Evolutionary conservation across 2,113 vertebrate species (phyloP).

Genomic region (Cisticola juncidis): DNA sequence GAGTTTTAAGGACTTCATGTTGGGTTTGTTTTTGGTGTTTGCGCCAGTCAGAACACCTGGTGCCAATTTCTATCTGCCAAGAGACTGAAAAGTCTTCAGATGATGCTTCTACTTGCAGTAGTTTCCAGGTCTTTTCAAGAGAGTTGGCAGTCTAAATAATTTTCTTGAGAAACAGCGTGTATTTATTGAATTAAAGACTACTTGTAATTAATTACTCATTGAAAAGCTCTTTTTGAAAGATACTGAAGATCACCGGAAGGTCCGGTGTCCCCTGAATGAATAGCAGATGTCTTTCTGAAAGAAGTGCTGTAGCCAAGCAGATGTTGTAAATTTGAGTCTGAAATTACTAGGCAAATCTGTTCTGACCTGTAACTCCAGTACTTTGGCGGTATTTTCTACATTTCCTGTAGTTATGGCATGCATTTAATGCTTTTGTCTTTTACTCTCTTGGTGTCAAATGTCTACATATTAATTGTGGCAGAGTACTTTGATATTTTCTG

Average conservation of each 20-base stretch:
- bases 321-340: not conserved
- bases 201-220: slow-evolving; percentile 15
- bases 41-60: not conserved
- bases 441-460: not conserved
- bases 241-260: not conserved
- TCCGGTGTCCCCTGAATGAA: not conserved
- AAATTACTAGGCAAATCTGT: not conserved
- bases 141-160: not conserved
- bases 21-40: slow-evolving; percentile 3
- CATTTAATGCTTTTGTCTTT: not conserved
- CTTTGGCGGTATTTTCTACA: not conserved
- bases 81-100: not conserved
- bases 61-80: not conserved
- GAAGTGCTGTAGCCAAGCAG: not conserved
- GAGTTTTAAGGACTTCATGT: not conserved
- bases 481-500: fast-evolving
- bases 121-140: slow-evolving; percentile 12
- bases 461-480: not conserved
- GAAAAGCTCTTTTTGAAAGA: not conserved
- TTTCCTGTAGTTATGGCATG: not conserved
- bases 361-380: not conserved
- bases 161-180: not conserved
- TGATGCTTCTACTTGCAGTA: not conserved
- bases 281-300: slow-evolving; percentile 20
- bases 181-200: slow-evolving; percentile 40